phyloP scores from a whole-genome alignment of 2,888 invertebrate species.

The Synergus laeviventris region DNA sequence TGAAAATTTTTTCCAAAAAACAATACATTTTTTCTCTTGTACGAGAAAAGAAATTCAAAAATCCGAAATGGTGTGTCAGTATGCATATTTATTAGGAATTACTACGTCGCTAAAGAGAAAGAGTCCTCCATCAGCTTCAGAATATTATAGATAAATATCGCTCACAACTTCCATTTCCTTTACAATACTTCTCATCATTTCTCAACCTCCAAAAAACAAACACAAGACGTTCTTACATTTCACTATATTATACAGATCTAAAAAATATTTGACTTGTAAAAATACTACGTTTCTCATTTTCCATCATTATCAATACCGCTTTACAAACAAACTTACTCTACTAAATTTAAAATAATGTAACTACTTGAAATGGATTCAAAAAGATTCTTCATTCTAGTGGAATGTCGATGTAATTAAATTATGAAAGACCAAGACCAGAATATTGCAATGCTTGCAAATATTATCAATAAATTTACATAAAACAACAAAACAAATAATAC shows the following conservation, averaged over 20 bases:
- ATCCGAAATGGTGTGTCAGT: not conserved
- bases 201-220: not conserved
- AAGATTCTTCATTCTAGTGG: conserved; percentile 27
- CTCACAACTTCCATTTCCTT: conserved; percentile 5
- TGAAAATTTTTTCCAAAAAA: not conserved
- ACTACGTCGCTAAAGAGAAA: conserved; percentile 15
- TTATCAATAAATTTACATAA: not conserved
- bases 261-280: conserved; percentile 31
- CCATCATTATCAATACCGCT: conserved; percentile 3
- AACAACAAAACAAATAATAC: not conserved
- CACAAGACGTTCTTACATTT: not conserved
- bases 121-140: conserved; percentile 3
- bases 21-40: too few species aligned
- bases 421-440: not conserved
- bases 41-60: not conserved
- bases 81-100: conserved; percentile 21
- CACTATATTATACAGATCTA: conserved; percentile 31
- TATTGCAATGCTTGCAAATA: not conserved
- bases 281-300: conserved; percentile 35
- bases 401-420: conserved; percentile 13
- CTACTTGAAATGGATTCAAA: not conserved
- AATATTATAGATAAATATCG: conserved; percentile 15
- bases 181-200: not conserved
- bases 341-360: not conserved
- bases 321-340: conserved; percentile 18